Conservation (phyloP, 1,140 invertebrate genomes). For the Drosophila nigrodunni region DNA sequence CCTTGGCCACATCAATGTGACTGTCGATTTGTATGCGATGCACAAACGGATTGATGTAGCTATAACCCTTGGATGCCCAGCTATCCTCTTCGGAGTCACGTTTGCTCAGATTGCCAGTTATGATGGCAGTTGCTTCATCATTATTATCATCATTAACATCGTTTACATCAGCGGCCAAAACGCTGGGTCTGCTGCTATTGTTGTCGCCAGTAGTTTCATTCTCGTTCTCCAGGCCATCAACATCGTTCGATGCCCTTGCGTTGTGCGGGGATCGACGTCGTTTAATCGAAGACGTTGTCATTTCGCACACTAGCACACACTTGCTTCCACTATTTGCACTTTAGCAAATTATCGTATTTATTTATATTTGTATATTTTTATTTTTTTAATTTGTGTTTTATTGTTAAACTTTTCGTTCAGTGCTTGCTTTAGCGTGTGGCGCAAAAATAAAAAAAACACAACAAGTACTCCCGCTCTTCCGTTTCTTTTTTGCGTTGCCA, state of each 20-base stretch:
- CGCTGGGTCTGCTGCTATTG: slow-evolving; percentile 23
- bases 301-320: slow-evolving; percentile 28
- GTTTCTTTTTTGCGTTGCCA: slow-evolving; percentile 41
- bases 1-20: slow-evolving; percentile 94
- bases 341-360: neutral
- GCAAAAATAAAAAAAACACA: slow-evolving; percentile 45
- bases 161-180: slow-evolving; percentile 45
- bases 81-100: slow-evolving; percentile 75
- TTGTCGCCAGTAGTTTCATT: slow-evolving; percentile 21
- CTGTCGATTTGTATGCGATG: slow-evolving; percentile 93
- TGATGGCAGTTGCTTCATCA: too few species aligned
- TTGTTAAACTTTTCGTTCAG: slow-evolving; percentile 23
- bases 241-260: slow-evolving; percentile 34
- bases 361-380: neutral
- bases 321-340: neutral
- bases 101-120: slow-evolving; percentile 46
- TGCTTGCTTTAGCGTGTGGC: slow-evolving; percentile 29
- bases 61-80: slow-evolving; percentile 85
- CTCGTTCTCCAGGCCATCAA: slow-evolving; percentile 35
- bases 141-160: neutral
- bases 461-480: slow-evolving; percentile 45
- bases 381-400: slow-evolving; percentile 13
- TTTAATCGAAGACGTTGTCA: slow-evolving; percentile 70
- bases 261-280: slow-evolving; percentile 45
- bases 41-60: slow-evolving; percentile 91